Percentiles rank a stretch among this genome's conserved stretches.
Evolutionary conservation across 2,113 vertebrate genomes (phyloP).

Genomic region (Murina feae): DNA sequence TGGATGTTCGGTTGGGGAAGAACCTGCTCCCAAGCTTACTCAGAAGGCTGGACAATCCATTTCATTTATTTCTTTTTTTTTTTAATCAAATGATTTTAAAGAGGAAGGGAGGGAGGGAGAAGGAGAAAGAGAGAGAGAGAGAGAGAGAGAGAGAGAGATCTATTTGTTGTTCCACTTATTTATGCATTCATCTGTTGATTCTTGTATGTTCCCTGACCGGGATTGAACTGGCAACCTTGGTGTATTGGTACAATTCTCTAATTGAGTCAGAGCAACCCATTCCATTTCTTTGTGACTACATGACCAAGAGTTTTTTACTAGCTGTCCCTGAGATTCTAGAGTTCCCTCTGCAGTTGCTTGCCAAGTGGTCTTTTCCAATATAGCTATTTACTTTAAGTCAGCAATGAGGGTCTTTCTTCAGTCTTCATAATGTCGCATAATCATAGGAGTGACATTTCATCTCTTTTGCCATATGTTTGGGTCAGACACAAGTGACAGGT

Average conservation of each 20-base stretch:
- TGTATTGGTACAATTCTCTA: not conserved
- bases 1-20: not conserved
- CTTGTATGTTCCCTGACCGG: not conserved
- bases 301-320: not conserved
- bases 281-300: not conserved
- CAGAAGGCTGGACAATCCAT: not conserved
- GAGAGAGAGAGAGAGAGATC: not conserved
- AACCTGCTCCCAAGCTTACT: not conserved
- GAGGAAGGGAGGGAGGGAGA: not conserved
- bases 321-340: not conserved
- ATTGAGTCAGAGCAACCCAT: not conserved
- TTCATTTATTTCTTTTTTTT: not conserved
- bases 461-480: not conserved
- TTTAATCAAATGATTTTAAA: not conserved
- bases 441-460: not conserved
- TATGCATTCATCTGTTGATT: not conserved
- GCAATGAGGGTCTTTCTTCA: not conserved
- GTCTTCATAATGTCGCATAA: rapidly evolving
- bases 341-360: not conserved
- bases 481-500: not conserved
- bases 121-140: too few species aligned
- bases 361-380: not conserved
- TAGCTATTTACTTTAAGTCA: not conserved
- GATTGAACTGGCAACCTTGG: not conserved
- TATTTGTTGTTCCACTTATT: not conserved